Conservation (phyloP, 2,888 invertebrate genomes). For the Petrolisthes cinctipes region DNA sequence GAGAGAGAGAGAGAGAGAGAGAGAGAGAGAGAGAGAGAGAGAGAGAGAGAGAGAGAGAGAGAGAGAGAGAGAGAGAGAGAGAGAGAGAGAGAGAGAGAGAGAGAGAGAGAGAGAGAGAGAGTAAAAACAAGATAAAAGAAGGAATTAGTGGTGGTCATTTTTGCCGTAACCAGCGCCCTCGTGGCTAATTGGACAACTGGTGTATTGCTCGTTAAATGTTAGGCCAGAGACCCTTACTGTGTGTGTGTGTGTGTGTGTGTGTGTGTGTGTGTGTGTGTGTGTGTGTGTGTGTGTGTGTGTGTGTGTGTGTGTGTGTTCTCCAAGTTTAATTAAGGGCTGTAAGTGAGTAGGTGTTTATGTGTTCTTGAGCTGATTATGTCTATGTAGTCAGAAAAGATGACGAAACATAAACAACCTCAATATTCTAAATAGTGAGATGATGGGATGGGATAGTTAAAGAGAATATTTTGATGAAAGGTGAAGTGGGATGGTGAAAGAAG, state of each 20-base stretch:
- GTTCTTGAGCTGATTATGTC: too few species aligned
- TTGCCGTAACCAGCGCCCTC: not conserved
- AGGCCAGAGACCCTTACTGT: not conserved
- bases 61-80: constrained; percentile 17
- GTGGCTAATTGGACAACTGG: not conserved
- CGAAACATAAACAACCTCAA: too few species aligned
- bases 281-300: constrained; percentile 21
- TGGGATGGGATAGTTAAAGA: too few species aligned
- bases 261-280: constrained; percentile 28
- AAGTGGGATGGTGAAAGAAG: too few species aligned
- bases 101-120: constrained; percentile 28
- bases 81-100: constrained; percentile 21
- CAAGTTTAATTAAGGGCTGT: too few species aligned
- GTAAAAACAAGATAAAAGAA: not conserved
- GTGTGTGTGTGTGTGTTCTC: not conserved
- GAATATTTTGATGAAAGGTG: too few species aligned
- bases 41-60: constrained; percentile 9
- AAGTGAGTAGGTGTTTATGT: too few species aligned
- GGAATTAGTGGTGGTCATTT: not conserved
- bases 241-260: constrained; percentile 1
- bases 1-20: not conserved
- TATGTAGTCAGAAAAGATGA: too few species aligned
- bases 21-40: not conserved
- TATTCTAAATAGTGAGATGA: too few species aligned
- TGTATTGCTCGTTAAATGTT: not conserved